Percentiles rank a stretch among this genome's conserved stretches.
Conservation (phyloP, 2,888 invertebrate species). For the Sinohyriopsis cumingii region DNA sequence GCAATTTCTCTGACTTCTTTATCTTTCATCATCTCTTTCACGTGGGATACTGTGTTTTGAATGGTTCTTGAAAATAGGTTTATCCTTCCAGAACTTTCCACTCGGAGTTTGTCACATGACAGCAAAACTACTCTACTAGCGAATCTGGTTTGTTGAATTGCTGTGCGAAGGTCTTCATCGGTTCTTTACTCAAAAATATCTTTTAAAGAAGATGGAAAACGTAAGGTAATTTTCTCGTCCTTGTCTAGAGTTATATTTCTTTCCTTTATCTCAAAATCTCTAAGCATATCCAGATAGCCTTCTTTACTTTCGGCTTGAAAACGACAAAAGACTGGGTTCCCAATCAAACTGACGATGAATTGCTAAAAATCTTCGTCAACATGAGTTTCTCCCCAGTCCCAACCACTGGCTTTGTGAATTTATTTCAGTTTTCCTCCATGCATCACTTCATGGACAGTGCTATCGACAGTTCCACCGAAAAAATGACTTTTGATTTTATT, state of each 20-base stretch:
- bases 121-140: constrained; percentile 13
- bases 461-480: constrained; percentile 75
- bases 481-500: neutral
- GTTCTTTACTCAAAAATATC: constrained; percentile 20
- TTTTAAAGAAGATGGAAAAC: constrained; percentile 14
- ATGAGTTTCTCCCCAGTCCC: constrained; percentile 60
- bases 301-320: constrained; percentile 3
- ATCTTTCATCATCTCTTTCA: constrained; percentile 12
- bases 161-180: constrained; percentile 16
- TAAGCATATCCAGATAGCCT: constrained; percentile 3
- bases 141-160: constrained; percentile 9
- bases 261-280: constrained; percentile 10
- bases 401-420: constrained; percentile 75
- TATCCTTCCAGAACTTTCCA: constrained; percentile 5
- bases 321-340: neutral
- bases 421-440: constrained; percentile 72
- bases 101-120: constrained; percentile 18
- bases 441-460: constrained; percentile 74
- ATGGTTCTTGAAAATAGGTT: constrained; percentile 13
- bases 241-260: neutral
- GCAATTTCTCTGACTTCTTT: constrained; percentile 4
- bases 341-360: neutral
- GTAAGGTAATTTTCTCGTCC: neutral
- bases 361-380: constrained; percentile 8
- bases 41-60: constrained; percentile 14